Conservation (phyloP, 1,140 invertebrate genomes). For the Chrysopa pallens region DNA sequence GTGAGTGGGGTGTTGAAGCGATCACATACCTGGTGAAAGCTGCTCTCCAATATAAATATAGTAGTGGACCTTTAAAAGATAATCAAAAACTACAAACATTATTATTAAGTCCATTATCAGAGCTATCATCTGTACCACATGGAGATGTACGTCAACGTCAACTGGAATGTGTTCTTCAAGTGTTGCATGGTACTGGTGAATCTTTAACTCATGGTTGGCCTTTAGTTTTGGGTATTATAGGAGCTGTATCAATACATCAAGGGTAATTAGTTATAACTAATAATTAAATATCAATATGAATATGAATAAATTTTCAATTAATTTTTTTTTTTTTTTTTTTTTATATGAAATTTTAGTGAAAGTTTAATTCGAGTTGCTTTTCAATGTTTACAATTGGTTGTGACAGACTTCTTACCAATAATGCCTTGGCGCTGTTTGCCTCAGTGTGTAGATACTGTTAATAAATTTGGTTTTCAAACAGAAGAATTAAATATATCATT, state of each 20-base stretch:
- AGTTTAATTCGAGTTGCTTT: constrained; percentile 83
- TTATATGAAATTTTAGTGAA: constrained; percentile 57
- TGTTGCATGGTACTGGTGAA: constrained; percentile 85
- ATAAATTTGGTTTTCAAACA: constrained; percentile 90
- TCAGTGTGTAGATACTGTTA: constrained; percentile 81
- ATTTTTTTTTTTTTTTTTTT: constrained; percentile 4
- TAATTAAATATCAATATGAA: constrained; percentile 1
- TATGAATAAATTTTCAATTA: background rate
- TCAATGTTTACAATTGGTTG: constrained; percentile 88
- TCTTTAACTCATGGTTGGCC: constrained; percentile 87
- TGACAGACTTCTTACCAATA: constrained; percentile 86
- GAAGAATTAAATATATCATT: constrained; percentile 96
- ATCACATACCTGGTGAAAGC: constrained; percentile 88
- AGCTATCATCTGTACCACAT: constrained; percentile 74
- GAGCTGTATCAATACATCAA: constrained; percentile 81
- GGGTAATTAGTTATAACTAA: constrained; percentile 36
- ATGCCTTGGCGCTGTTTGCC: constrained; percentile 79
- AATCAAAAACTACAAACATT: constrained; percentile 78
- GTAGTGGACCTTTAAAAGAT: constrained; percentile 59
- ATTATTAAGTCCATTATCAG: constrained; percentile 72
- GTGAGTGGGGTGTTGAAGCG: constrained; percentile 95
- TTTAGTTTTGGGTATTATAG: constrained; percentile 82
- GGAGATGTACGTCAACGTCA: constrained; percentile 88
- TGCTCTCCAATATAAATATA: constrained; percentile 73
- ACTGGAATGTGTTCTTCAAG: constrained; percentile 82